Conservation (phyloP, 1,140 invertebrate species). For the Anoplolepis gracilipes region DNA sequence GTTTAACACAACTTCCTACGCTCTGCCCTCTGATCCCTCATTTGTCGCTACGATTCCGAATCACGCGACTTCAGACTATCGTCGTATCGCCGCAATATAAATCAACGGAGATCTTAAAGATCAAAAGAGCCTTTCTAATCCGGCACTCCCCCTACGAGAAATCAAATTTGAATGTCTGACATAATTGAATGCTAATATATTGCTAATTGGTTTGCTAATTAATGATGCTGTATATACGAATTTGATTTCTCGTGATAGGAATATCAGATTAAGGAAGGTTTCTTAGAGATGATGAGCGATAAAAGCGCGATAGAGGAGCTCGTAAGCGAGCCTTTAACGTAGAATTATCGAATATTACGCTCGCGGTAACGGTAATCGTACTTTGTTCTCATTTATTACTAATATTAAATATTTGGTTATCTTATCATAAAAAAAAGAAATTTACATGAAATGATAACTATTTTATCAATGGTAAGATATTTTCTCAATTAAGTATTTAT, state of each 20-base stretch:
- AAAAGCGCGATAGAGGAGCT: neutral
- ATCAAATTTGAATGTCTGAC: no score
- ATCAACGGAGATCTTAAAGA: constrained; percentile 46
- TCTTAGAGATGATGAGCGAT: neutral
- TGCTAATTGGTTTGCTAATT: no score
- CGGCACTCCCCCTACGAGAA: no score
- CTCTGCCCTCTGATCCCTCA: constrained; percentile 45
- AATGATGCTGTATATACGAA: no score
- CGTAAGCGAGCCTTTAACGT: neutral
- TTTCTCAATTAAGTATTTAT: neutral
- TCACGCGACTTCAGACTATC: constrained; percentile 24
- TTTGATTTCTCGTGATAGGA: no score
- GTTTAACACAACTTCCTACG: constrained; percentile 58
- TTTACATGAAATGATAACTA: neutral
- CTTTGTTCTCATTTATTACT: constrained; percentile 32
- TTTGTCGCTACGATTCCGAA: constrained; percentile 46
- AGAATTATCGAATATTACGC: neutral
- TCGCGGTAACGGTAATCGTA: neutral
- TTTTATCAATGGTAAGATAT: neutral
- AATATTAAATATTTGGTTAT: constrained; percentile 6
- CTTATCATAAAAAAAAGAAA: neutral
- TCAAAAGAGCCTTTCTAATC: no score
- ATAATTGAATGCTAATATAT: no score
- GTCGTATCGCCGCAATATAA: constrained; percentile 52
- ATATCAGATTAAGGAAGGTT: no score